Base-by-base conservation (phyloP, 1,140 invertebrate genomes). In the Conus betulinus region DNA sequence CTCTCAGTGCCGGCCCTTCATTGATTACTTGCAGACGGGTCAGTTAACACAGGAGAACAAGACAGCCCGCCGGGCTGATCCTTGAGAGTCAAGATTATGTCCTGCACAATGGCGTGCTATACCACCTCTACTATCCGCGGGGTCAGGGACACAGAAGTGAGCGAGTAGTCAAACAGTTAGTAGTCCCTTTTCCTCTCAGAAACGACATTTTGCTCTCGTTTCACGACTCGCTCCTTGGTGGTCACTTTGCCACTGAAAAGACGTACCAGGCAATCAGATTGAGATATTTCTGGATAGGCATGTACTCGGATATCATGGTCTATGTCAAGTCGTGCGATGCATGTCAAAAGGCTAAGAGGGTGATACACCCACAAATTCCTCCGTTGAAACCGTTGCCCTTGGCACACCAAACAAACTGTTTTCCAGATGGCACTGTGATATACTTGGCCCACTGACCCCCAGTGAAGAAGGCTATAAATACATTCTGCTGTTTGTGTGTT, bases 321-420 rank as follows among this genome's bases (percentile, higher is more conserved):
- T 84, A 84, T 27, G 82, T 84, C 60, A 84, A 84, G 25, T n/a
- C 82, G 2, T 84, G 82, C 52, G 52, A 25, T 23, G 82, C 10
- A 10, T 84, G 82, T 51, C 82, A 84, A 55, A 57, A 84, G 27
- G 60, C 60, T 3, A 84, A 84, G 52, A 53, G 82, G 52, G 60
- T 57, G 20, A 84, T 63, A 7, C 82, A 84, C 55, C 13, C n/a
- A n/a, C n/a, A n/a, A n/a, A n/a, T n/a, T n/a, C n/a, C n/a, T n/a
- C n/a, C n/a, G n/a, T n/a, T n/a, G n/a, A n/a, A n/a, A n/a, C n/a
- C n/a, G n/a, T n/a, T n/a, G n/a, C n/a, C n/a, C n/a, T n/a, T n/a
- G n/a, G n/a, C n/a, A n/a, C n/a, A n/a, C n/a, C n/a, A n/a, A n/a
- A n/a, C n/a, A n/a, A n/a, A n/a, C n/a, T n/a, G n/a, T n/a, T n/a